phyloP scores from a whole-genome alignment of 64 coral and sea anemone genomes.

The Catalaphyllia jardinei region DNA sequence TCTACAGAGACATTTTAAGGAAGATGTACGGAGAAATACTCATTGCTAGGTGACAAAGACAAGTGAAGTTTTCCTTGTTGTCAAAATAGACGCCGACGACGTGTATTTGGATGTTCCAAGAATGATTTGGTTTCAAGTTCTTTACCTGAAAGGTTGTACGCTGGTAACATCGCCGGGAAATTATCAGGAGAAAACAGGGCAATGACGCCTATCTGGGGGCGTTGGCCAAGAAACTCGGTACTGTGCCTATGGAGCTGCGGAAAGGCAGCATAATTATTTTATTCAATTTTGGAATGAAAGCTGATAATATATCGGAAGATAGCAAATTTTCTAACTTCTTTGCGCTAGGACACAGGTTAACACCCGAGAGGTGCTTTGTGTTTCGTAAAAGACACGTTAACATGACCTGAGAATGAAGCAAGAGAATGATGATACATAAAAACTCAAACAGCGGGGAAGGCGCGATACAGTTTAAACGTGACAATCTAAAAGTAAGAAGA shows the following conservation, averaged over 20 bases:
- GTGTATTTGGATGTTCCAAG: conserved; percentile 32
- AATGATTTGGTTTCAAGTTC: conserved; percentile 20
- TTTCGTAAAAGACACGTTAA: not conserved
- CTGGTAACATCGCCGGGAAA: not conserved
- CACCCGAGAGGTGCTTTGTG: not conserved
- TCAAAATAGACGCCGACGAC: conserved; percentile 49
- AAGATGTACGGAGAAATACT: not conserved
- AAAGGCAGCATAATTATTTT: not conserved
- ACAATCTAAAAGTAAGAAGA: no score
- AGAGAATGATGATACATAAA: no score
- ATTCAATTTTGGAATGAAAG: not conserved
- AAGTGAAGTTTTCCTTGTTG: not conserved
- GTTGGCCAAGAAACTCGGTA: not conserved
- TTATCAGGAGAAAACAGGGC: not conserved
- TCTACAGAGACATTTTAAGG: conserved; percentile 26
- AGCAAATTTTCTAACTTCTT: not conserved
- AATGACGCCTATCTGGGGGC: conserved; percentile 46
- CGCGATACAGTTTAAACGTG: no score
- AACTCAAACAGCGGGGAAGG: no score
- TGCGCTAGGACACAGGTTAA: not conserved
- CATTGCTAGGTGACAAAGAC: conserved; percentile 1
- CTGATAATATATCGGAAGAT: not conserved
- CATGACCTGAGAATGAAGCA: no score
- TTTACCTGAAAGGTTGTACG: conserved; percentile 42
- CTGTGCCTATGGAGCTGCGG: not conserved